These are phyloP conservation scores for Arbacia lixula DNA, from an alignment of 53 echinoderm and acorn worm species.

Conservation along the genomic window DNA sequence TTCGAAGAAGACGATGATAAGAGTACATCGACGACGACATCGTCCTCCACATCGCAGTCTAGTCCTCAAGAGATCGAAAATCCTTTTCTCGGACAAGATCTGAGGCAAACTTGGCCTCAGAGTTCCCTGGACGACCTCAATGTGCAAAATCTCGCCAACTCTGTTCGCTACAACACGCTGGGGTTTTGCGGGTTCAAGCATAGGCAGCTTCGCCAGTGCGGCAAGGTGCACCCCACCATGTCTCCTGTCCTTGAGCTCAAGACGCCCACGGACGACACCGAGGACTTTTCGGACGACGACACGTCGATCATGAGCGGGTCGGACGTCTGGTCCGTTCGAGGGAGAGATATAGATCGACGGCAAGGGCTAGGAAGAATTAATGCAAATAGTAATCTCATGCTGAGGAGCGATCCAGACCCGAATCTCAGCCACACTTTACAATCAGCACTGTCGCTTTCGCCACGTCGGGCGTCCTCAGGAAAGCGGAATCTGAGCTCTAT, in stretches of 20 bases:
- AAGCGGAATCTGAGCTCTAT: not conserved
- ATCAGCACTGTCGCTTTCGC: conserved; percentile 39
- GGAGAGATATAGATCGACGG: conserved; percentile 1
- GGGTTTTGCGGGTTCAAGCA: conserved; percentile 27
- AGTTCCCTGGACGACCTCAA: not conserved
- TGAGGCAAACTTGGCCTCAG: conserved; percentile 28
- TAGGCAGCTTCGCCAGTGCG: conserved; percentile 13
- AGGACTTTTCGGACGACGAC: conserved; percentile 28
- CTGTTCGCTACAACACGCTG: not conserved
- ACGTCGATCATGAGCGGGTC: conserved; percentile 1
- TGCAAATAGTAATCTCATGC: not conserved
- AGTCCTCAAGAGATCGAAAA: not conserved
- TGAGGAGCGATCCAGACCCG: not conserved
- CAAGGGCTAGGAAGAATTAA: not conserved
- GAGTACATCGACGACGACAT: not conserved
- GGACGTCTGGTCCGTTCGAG: not conserved
- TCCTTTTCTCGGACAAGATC: not conserved
- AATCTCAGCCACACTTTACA: conserved; percentile 1
- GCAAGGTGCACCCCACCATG: conserved; percentile 19
- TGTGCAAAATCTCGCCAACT: not conserved
- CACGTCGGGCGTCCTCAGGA: conserved; percentile 10
- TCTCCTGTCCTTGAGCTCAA: conserved; percentile 21
- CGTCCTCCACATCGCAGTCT: not conserved
- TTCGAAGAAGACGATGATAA: conserved; percentile 38
- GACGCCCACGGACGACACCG: conserved; percentile 16